Evolutionary conservation across 2,888 invertebrate genomes (phyloP).

Genomic region (Glyphotaelius pellucidus): DNA sequence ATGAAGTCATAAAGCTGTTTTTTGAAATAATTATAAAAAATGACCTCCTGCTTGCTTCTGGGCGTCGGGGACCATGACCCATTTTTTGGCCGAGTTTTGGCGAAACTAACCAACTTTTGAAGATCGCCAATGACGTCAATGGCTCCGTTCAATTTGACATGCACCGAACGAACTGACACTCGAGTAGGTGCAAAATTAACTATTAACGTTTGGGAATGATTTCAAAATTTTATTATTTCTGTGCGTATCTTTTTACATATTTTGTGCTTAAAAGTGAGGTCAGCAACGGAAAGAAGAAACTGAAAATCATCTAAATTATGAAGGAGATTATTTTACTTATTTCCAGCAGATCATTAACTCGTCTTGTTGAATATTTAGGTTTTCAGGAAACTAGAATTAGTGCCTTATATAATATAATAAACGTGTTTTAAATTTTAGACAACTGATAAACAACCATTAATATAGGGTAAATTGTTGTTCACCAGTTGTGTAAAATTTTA

Average conservation of each 20-base stretch:
- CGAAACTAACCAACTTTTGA: constrained; percentile 32
- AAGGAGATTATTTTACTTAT: neutral
- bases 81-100: constrained; percentile 25
- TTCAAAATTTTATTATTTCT: neutral
- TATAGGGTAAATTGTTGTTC: too few species aligned
- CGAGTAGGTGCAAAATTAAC: constrained; percentile 13
- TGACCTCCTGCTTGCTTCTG: neutral
- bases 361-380: neutral
- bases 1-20: neutral
- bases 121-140: constrained; percentile 44
- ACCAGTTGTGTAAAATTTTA: too few species aligned
- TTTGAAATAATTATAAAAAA: neutral
- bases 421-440: too few species aligned
- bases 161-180: neutral
- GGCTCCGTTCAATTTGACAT: constrained; percentile 2
- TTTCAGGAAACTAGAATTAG: neutral
- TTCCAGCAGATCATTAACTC: neutral
- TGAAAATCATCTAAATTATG: neutral
- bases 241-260: neutral
- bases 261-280: neutral
- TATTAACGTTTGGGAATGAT: neutral
- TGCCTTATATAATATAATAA: too few species aligned
- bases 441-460: too few species aligned
- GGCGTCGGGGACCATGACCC: neutral
- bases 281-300: neutral